phyloP scores from a whole-genome alignment of 1,140 invertebrate species.

The Ladona fulva region DNA sequence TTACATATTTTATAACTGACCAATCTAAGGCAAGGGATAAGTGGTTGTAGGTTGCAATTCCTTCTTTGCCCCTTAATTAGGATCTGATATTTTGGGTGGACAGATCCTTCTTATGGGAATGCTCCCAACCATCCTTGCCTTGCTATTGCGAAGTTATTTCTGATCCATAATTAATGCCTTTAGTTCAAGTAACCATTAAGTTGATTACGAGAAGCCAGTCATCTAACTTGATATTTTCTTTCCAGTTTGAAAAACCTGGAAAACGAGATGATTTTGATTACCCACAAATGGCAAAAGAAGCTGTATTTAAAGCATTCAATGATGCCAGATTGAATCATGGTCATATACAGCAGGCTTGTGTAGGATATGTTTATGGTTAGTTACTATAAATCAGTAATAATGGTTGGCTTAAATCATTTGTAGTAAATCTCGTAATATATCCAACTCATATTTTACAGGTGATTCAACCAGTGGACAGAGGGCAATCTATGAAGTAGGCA shows the following conservation, averaged over 20 bases:
- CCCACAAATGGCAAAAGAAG: conserved; percentile 89
- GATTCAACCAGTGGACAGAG: conserved; percentile 95
- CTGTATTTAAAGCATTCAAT: conserved; percentile 75
- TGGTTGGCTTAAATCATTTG: conserved; percentile 14
- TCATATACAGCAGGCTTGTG: conserved; percentile 78
- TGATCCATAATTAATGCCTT: no score
- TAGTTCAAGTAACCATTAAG: no score
- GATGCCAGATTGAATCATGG: conserved; percentile 78
- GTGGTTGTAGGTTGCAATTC: neutral
- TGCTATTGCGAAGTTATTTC: no score
- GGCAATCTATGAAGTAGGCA: conserved; percentile 86
- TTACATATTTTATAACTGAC: no score
- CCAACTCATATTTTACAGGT: conserved; percentile 38
- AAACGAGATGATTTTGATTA: conserved; percentile 74
- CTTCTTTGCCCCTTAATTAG: neutral
- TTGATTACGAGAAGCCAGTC: no score
- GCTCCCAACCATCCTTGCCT: neutral
- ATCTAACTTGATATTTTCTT: conserved; percentile 20
- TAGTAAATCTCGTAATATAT: neutral
- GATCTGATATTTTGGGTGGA: neutral
- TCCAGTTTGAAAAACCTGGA: conserved; percentile 81
- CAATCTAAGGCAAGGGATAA: no score
- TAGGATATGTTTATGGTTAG: conserved; percentile 88
- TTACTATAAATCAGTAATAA: conserved; percentile 14
- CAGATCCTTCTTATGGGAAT: neutral